Evolutionary conservation across 1,140 invertebrate species (phyloP).

Genomic region (Probaryconus sp.): DNA sequence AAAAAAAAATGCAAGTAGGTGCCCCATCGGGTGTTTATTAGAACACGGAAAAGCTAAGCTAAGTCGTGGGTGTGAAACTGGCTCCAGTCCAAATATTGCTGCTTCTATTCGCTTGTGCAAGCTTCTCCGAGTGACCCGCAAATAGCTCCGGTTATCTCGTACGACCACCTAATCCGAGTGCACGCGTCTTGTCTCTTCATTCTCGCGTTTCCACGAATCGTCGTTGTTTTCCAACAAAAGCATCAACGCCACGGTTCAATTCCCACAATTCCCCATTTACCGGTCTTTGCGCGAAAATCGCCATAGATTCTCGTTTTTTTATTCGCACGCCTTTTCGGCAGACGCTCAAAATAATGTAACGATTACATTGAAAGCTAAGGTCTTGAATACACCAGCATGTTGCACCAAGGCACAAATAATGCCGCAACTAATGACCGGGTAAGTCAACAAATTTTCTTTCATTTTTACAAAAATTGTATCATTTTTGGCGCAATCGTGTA

Average conservation of each 20-base stretch:
- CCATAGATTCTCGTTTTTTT: too few species aligned
- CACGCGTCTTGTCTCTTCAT: slow-evolving; percentile 7
- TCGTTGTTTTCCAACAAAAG: slow-evolving; percentile 2
- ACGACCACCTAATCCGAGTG: slow-evolving; percentile 15
- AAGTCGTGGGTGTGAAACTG: slow-evolving; percentile 6
- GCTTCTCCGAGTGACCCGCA: slow-evolving; percentile 22
- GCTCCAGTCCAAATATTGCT: slow-evolving; percentile 10
- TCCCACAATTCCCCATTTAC: neutral
- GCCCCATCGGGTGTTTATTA: too few species aligned
- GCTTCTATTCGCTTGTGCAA: slow-evolving; percentile 1
- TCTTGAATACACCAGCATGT: too few species aligned
- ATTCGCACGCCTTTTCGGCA: neutral
- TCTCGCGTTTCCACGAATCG: slow-evolving; percentile 8
- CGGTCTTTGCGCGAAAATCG: too few species aligned
- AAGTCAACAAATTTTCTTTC: too few species aligned
- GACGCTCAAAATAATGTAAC: neutral
- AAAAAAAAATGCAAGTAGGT: too few species aligned
- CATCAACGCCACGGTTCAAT: neutral
- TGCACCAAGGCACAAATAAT: too few species aligned
- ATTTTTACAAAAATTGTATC: too few species aligned
- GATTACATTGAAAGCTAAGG: neutral
- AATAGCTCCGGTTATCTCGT: slow-evolving; percentile 19
- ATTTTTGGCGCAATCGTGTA: too few species aligned
- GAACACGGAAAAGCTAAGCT: slow-evolving; percentile 5
- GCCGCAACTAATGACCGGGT: too few species aligned